Evolutionary conservation across 2,113 vertebrate species (phyloP).

Genomic region (Gymnorhina tibicen): DNA sequence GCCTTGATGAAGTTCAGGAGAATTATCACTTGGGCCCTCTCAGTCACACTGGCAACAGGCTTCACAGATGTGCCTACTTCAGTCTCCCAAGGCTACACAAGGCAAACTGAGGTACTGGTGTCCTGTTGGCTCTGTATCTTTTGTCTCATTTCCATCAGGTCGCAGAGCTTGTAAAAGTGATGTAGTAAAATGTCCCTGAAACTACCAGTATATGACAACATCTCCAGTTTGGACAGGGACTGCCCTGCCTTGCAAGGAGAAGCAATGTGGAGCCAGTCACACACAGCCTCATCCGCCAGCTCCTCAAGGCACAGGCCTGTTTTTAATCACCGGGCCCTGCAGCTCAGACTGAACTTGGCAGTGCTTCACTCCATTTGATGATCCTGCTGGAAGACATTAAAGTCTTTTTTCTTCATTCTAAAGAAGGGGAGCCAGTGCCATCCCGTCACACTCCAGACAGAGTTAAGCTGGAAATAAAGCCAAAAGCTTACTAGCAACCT

Average conservation of each 20-base stretch:
- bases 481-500: not conserved
- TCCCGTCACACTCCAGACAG: not conserved
- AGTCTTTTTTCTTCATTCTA: not conserved
- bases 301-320: conserved; percentile 25
- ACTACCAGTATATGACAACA: not conserved
- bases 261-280: not conserved
- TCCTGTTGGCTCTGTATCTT: not conserved
- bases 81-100: not conserved
- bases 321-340: conserved; percentile 43
- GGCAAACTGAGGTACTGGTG: not conserved
- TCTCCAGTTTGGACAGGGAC: not conserved
- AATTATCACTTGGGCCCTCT: not conserved
- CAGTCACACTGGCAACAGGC: not conserved
- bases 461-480: not conserved
- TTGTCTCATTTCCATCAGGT: not conserved
- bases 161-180: not conserved
- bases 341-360: conserved; percentile 46
- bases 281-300: not conserved
- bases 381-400: conserved; percentile 46
- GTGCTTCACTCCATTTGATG: not conserved
- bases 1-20: not conserved
- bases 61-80: not conserved
- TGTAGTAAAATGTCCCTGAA: not conserved
- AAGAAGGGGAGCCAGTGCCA: not conserved
- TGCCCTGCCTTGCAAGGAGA: not conserved